These are phyloP conservation scores for Rattus norvegicus DNA, from an alignment of 2,113 vertebrate genomes.

Conservation along the genomic window DNA sequence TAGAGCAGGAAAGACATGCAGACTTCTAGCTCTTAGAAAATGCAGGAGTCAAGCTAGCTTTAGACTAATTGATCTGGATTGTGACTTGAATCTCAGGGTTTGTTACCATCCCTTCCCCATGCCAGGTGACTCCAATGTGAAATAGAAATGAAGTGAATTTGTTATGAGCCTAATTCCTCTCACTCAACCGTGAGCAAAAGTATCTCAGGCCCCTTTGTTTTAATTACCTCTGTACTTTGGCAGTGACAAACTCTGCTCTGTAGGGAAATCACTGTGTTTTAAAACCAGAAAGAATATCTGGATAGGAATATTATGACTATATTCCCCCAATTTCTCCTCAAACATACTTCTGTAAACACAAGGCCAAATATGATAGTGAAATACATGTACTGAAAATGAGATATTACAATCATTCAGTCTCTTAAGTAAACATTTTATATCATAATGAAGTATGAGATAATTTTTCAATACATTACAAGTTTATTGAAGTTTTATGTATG, in stretches of 20 bases:
- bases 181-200: not conserved
- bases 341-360: slow-evolving; percentile 18
- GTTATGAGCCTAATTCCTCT: slow-evolving; percentile 8
- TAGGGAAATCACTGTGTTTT: not conserved
- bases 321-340: not conserved
- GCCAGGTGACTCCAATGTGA: not conserved
- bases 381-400: not conserved
- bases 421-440: not conserved
- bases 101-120: not conserved
- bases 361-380: not conserved
- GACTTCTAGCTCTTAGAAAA: not conserved
- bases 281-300: not conserved
- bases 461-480: not conserved
- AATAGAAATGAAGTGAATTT: slow-evolving; percentile 14
- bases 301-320: not conserved
- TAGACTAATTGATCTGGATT: not conserved
- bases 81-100: not conserved
- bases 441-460: slow-evolving; percentile 37
- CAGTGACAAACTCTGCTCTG: not conserved
- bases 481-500: not conserved
- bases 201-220: not conserved
- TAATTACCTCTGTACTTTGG: not conserved
- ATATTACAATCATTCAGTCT: slow-evolving; percentile 31
- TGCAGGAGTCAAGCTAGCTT: not conserved
- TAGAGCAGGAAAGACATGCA: not conserved